phyloP scores from a whole-genome alignment of 2,113 vertebrate species.

The Xenotilapia leptura region DNA sequence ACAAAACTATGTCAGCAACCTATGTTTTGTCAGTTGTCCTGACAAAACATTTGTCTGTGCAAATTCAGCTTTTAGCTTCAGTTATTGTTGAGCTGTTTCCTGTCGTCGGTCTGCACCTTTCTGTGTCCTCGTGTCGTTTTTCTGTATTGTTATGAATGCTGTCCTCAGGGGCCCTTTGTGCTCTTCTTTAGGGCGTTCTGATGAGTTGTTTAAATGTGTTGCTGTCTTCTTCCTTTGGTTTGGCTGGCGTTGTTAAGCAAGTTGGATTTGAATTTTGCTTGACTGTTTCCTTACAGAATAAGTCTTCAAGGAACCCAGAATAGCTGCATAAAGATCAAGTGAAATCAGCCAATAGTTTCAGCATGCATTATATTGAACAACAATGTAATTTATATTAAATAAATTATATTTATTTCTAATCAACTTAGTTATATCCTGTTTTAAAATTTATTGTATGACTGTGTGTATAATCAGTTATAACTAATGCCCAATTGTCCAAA shows the following conservation, averaged over 20 bases:
- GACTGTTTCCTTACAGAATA: neutral
- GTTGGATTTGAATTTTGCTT: neutral
- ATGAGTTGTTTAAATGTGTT: neutral
- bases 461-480: neutral
- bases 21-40: neutral
- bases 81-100: neutral
- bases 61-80: neutral
- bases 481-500: neutral
- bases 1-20: neutral
- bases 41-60: neutral
- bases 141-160: neutral
- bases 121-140: neutral
- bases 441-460: neutral
- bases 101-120: neutral
- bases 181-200: neutral
- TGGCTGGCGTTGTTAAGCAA: accelerated
- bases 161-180: neutral
- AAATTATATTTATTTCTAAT: neutral
- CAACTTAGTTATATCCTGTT: neutral
- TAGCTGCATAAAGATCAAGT: neutral
- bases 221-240: neutral
- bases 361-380: neutral
- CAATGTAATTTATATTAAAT: neutral
- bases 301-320: neutral
- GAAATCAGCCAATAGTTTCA: neutral